Evolutionary conservation across 53 echinoderm and acorn worm species (phyloP), one percentile per base, ranked within the genome.

Genomic region (Holothuria leucospilota): DNA sequence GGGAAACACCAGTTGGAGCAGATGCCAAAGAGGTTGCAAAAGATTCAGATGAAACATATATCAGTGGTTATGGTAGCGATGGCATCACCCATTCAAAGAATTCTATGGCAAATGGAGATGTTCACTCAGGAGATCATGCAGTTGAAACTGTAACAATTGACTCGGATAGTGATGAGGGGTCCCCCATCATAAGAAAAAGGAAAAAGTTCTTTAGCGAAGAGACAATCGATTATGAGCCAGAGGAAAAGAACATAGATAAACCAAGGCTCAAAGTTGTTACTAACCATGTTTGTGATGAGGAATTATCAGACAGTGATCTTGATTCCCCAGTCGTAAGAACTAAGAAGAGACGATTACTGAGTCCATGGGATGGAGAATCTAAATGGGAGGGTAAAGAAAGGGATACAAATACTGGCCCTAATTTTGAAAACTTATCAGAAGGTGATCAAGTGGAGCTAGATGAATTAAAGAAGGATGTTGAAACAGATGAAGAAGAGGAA

Each of bases 281-380:
- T 16, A 30, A 30, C 0, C 12, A 9, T 5, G 21, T 20, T 21
- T 14, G 52, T 11, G 51, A 29, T 27, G 69, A 85, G 24, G 68
- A 79, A 39, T 56, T 78, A 3, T 85, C 78, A n/a, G 90, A 89
- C 41, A 78, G 85, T 9, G 90, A 89, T 39, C 66, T 78, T 15
- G 75, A 85, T 20, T 86, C 82, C 63, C 73, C 90, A 59, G 69
- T 82, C 0, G 62, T 72, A 24, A 88, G 53, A 56, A 82, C 61
- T 24, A 88, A 59, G 69, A 86, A 13, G 78, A 90, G 58, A 27
- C 87, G 91, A 70, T 77, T 61, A 59, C 70, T 90, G 56, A 90
- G 88, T 39, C 85, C 88, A 5, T 93, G 90, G 13, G 90, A 90
- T 61, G 84, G 85, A 10, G 62, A 89, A 39, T 64, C 77, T 3